Base-by-base conservation (phyloP, 2,797 vertebrate species). In the Mormyrus hasselquistii region DNA sequence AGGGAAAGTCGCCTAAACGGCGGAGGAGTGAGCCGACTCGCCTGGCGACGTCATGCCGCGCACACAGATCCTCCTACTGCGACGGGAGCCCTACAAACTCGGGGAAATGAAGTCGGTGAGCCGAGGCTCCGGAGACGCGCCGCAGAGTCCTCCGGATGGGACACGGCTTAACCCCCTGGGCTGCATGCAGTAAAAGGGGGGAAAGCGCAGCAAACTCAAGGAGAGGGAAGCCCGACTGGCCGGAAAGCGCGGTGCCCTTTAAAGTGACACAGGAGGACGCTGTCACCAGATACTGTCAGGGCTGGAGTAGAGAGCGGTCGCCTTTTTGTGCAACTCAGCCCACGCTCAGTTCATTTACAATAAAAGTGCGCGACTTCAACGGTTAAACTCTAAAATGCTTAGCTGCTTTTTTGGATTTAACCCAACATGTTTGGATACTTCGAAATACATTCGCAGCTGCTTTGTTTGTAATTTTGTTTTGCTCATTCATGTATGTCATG, bases 11-110 rank as follows among this genome's bases (percentile, higher is more conserved):
- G 92, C 94, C 93, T 94, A 95, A 96, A 95, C 93, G 95, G 94
- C 94, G 91, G 90, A 93, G 94, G 94, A 87, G 85, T 95, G 93
- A 94, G 92, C 92, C 92, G 94, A 95, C 94, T 95, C 94, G 93
- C 94, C 94, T 92, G 90, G 94, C 93, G 94, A 96, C 95, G 95
- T 96, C 95, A 96, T 93, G 93, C 91, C 93, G 93, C 91, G 94
- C 94, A 94, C 94, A 94, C 94, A 94, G 95, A 55, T 94, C 95
- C 95, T 95, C 95, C 95, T 95, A 94, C 96, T 94, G 95, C 95
- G 95, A 93, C 93, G 94, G 94, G 94, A 93, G 94, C 94, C 93
- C 93, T 93, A 92, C 92, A 93, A 94, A 95, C 82, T 52, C 82
- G 73, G 73, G 19, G 47, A 84, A 50, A 84, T 14, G n/a, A 84